These are phyloP conservation scores for Hyposoter didymator DNA, from an alignment of 2,888 invertebrate genomes.

Conservation along the genomic window DNA sequence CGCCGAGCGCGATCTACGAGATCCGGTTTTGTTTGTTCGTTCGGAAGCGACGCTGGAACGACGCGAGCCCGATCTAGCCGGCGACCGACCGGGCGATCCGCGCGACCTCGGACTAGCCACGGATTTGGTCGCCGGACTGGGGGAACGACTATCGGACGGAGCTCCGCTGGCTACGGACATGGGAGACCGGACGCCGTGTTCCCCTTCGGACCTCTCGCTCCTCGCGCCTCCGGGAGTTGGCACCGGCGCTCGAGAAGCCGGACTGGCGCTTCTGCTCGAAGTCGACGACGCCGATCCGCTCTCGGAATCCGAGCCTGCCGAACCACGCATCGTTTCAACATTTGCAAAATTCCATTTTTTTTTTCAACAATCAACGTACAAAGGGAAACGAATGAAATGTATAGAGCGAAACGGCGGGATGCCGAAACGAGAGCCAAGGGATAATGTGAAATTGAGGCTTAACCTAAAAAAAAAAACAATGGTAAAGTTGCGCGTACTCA, in stretches of 20 bases:
- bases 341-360: background rate
- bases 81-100: conserved; percentile 77
- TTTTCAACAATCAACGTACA: too few relatives aligned
- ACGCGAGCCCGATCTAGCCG: conserved; percentile 77
- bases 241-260: conserved; percentile 82
- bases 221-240: conserved; percentile 82
- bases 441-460: too few relatives aligned
- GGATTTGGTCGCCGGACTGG: conserved; percentile 74
- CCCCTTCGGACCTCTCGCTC: conserved; percentile 76
- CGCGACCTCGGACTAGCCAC: conserved; percentile 73
- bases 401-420: too few relatives aligned
- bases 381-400: too few relatives aligned
- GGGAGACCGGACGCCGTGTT: conserved; percentile 72
- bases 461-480: conserved; percentile 56
- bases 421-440: too few relatives aligned
- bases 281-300: conserved; percentile 83
- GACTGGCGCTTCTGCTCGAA: conserved; percentile 84
- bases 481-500: conserved; percentile 55
- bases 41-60: conserved; percentile 78
- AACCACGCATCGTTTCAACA: background rate
- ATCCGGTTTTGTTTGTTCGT: conserved; percentile 76
- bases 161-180: conserved; percentile 73
- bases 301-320: conserved; percentile 84
- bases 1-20: conserved; percentile 73
- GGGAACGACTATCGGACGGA: conserved; percentile 76